A percentile compares a stretch with the other conserved stretches of the same genome.
Conservation (phyloP, 53 echinoderm and acorn worm genomes). For the Stichopus horrens region DNA sequence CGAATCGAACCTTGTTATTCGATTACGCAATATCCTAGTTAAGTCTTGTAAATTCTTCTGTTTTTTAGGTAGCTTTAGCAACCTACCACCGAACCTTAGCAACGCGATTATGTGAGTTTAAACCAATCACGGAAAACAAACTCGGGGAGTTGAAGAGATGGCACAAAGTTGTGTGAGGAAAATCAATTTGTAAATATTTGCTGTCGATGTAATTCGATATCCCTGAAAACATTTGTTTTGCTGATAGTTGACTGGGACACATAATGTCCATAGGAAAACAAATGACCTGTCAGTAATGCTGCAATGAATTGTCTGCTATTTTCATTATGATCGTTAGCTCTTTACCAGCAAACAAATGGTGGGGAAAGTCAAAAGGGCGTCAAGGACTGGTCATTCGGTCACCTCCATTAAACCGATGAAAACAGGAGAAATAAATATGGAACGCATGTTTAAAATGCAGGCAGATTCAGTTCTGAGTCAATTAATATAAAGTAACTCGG, state of each 20-base stretch:
- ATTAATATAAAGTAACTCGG: too few species aligned
- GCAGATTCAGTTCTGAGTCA: too few species aligned
- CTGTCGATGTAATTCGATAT: not conserved
- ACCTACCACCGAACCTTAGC: not conserved
- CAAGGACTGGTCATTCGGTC: too few species aligned
- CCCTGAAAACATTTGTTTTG: too few species aligned
- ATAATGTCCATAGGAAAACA: not conserved
- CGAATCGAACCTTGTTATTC: not conserved
- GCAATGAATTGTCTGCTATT: not conserved
- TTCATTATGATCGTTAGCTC: too few species aligned
- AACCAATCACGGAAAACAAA: not conserved
- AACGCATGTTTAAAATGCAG: too few species aligned
- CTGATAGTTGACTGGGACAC: not conserved
- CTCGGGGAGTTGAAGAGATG: not conserved
- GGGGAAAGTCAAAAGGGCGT: too few species aligned
- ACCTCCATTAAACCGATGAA: too few species aligned
- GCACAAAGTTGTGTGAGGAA: not conserved
- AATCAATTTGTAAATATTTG: not conserved
- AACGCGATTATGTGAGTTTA: not conserved
- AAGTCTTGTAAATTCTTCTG: not conserved
- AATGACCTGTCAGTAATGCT: not conserved
- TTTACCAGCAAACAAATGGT: too few species aligned
- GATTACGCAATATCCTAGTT: not conserved
- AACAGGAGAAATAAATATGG: too few species aligned
- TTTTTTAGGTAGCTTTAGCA: not conserved